Evolutionary conservation across 1,140 invertebrate species (phyloP), one percentile per base, ranked within the genome.

Genomic region (Trichonephila clavipes): DNA sequence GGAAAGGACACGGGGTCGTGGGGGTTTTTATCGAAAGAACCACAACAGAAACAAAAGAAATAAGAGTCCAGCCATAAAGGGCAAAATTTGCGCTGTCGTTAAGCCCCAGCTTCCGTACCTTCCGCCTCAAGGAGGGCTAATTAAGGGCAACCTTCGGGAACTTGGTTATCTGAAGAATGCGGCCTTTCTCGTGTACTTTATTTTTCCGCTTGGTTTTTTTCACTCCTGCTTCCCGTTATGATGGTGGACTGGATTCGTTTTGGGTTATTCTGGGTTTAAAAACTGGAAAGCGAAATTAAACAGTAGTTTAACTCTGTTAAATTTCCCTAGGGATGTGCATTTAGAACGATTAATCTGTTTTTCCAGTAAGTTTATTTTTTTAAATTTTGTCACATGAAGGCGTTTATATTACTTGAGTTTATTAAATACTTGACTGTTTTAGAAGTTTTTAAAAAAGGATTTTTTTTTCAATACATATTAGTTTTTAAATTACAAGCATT

Each of bases 81-180:
- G 58, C n/a, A 28, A 59, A 85, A 59, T 61, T 85, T 59, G 83
- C 24, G 83, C 44, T 61, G 83, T 85, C 58, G 83, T 61, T 85
- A 85, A 77, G 72, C 72, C 72, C 72, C 72, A 16, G 72, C 28
- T 34, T 69, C 24, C 66, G 21, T 69, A n/a, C 66, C 66, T 85
- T 85, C 44, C 83, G 83, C 51, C 83, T 58, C 83, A 24, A 85
- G 21, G 19, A 58, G 12, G 44, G 44, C 44, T 85, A 85, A 85
- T 85, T 85, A 85, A 85, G 83, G 83, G 21, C 51, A n/a, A 28
- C 83, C 24, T 24, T 85, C 59, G 51, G 83, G 40, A 85, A 85
- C 83, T 61, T 59, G 51, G 83, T 59, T 85, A 85, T 59, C 72
- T 40, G 72, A 77, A 18, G 72, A 77, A 77, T 77, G 72, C 40